Evolutionary conservation across 2,797 vertebrate species (phyloP), one percentile per base, ranked within the genome.

Genomic region (Hydrolagus colliei): DNA sequence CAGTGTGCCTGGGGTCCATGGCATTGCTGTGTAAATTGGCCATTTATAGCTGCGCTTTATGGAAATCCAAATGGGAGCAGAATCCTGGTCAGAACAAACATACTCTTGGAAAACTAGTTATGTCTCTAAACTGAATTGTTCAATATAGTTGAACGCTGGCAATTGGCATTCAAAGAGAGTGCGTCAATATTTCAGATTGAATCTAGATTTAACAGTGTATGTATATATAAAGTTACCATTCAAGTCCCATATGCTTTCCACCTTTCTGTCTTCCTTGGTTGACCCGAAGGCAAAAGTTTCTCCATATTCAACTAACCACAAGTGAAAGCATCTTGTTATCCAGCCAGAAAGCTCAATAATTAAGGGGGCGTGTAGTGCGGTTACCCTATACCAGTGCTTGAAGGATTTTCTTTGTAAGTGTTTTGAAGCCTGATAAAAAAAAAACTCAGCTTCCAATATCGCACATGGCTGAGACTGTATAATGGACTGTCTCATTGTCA

Each of bases 361-460:
- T 80, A 65, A 32, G 5, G 22, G 22, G 22, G 13, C 32, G 62
- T 80, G 75, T 1, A 20, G 9, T 59, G n/a, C 35, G n/a, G 9
- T 18, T 20, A 10, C 27, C 62, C 13, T 67, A 63, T 27, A 80
- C 62, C 22, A 9, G 62, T 18, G 62, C 12, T 80, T 80, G 78
- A 80, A 80, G 18, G 78, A 27, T 35, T 80, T 80, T 27, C 62
- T 80, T 67, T 80, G 62, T 80, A 67, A 32, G 62, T 10, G 22
- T 10, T 67, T 65, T 63, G 18, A 27, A 80, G 67, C 22, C 62
- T 67, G 32, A 80, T 80, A 35, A 18, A 52, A 52, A 52, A 52
- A 52, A 80, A 80, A 80, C 22, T 80, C 61, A 65, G 22, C 4
- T 79, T 79, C 77, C 61, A 65, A 65, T 65, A 79, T 79, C 77